Conservation (phyloP, 2,113 vertebrate species). For the Paedocypris sp. region DNA sequence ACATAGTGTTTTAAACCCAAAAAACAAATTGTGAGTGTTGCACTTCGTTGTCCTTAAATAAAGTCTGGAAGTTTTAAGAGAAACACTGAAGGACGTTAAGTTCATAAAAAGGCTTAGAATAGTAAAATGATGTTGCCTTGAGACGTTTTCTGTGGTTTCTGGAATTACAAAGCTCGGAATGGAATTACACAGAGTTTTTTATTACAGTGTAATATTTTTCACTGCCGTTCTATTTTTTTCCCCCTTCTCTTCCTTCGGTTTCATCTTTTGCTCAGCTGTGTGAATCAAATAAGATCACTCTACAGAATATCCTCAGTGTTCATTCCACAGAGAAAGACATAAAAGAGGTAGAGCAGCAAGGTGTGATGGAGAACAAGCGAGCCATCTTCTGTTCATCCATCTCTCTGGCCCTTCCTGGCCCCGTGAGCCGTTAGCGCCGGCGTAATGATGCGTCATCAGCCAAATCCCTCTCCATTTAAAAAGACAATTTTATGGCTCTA, state of each 20-base stretch:
- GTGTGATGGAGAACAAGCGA: constrained; percentile 11
- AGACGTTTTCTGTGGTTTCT: background rate
- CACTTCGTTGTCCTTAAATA: no score
- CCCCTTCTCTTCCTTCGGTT: background rate
- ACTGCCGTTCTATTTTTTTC: constrained; percentile 2
- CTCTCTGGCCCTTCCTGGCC: constrained; percentile 16
- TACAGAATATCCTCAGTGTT: background rate
- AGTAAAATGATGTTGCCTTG: background rate
- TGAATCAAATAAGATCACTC: constrained; percentile 15
- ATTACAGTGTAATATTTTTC: constrained; percentile 10
- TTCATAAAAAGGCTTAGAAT: no score
- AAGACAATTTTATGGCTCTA: constrained; percentile 16
- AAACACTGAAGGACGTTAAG: no score
- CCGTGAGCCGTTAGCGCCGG: background rate
- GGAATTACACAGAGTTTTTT: background rate
- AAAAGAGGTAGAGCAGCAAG: background rate
- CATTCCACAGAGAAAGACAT: background rate
- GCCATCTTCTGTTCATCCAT: constrained; percentile 12
- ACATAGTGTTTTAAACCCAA: no score
- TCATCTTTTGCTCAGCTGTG: background rate
- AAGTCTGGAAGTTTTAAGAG: no score
- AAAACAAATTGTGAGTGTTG: no score
- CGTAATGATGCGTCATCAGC: constrained; percentile 23
- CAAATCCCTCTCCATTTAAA: constrained; percentile 30
- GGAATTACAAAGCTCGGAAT: background rate